Base-by-base conservation (phyloP, 2,888 invertebrate genomes). In the Ectemnius cavifrons region DNA sequence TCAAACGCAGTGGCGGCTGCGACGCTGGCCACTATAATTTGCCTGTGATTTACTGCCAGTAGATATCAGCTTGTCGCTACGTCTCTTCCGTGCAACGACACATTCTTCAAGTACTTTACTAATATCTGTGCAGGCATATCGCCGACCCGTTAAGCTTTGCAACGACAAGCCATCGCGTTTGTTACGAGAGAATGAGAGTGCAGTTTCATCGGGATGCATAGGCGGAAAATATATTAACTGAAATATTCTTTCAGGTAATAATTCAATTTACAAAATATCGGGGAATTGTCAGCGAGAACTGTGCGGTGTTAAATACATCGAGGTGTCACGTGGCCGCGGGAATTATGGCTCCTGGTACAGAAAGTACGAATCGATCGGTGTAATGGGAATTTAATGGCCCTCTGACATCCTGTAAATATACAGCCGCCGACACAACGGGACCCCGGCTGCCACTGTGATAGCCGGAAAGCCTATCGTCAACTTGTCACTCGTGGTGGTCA, bases 321-420 rank as follows among this genome's bases (percentile, higher is more conserved):
- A 37, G 61, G 46, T 63, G 52, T 28, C 59, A 58, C 62, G 68
- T 62, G 61, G 67, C 16, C 27, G 61, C 61, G 23, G 61, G 61
- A 80, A 73, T 81, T 73, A 80, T 70, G 58, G 67, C 65, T 52
- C 58, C 47, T 65, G 59, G 52, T 57, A 70, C 59, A 72, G 75
- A 84, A 80, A 84, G 78, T 85, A 73, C 67, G 73, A 80, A 83
- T 77, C 75, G 76, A 83, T 85, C 78, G 77, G 73, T 77, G 70
- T 77, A 83, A 86, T 81, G 78, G 80, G 75, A 83, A 82, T 78
- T 85, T 84, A 85, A 85, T 84, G 79, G 72, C 73, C 77, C 76
- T 77, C 75, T 69, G 77, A 85, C 81, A 84, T 83, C 78, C 71
- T 67, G 69, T 77, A 82, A 81, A 84, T 77, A 81, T 78, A 74